Evolutionary conservation across 2,888 invertebrate genomes (phyloP), one percentile per base, ranked within the genome.

Genomic region (Seira sanloemensis): DNA sequence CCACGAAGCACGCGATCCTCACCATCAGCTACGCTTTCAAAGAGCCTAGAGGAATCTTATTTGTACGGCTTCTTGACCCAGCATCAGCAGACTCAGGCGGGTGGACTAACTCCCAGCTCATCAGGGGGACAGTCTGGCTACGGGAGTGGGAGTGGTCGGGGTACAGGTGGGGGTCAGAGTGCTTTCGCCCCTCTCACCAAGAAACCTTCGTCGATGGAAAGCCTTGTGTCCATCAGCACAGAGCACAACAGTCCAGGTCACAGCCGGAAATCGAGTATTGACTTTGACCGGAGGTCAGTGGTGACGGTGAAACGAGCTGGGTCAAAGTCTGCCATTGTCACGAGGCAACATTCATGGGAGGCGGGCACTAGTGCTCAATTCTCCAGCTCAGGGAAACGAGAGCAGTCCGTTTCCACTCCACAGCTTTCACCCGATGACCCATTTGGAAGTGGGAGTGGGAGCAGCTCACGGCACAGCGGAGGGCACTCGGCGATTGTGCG

Each of bases 131-230:
- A 87, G 65, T 87, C 87, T 62, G 86, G 86, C 5, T 84, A 82
- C 58, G 84, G 78, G 9, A 77, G 73, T 75, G 82, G 75, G 5
- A 71, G 78, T 74, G 79, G 66, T 58, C 62, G 76, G 5, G 58
- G 78, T 2, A 12, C 5, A 2, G n/a, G n/a, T 1, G 54, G 50
- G 19, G 82, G 83, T 65, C 85, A 81, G 25, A 79, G 86, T 74
- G 86, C 86, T 72, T 87, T 86, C 74, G 68, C 86, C 23, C 46
- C 78, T 7, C 23, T 86, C 7, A 37, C 71, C 5, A 88, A 87
- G 67, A 89, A 92, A 75, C 91, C 92, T 27, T 91, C 91, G 1
- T 93, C 93, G 4, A 93, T 93, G 84, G 93, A 93, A 90, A 93
- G 90, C 86, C 85, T 90, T 24, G 89, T 89, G 27, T 89, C 93